Evolutionary conservation across 2,888 invertebrate genomes (phyloP).

Genomic region (Meiosimyza platycephala): DNA sequence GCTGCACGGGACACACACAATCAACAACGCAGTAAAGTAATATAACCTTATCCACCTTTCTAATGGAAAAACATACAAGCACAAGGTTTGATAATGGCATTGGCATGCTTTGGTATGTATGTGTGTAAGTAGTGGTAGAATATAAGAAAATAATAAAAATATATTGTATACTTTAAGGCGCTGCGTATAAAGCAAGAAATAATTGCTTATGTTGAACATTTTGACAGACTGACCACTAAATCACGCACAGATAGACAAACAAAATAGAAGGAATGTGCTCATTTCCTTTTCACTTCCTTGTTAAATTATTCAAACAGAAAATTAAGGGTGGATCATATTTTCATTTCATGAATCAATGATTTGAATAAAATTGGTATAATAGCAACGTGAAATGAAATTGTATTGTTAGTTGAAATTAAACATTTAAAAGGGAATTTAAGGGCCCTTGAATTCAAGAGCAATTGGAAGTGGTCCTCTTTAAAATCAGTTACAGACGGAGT

Average conservation of each 20-base stretch:
- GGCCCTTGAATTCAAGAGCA: too few relatives aligned
- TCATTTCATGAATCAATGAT: too few relatives aligned
- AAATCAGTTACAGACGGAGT: too few relatives aligned
- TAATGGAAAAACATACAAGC: neutral
- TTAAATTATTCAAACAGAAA: slow-evolving; percentile 12
- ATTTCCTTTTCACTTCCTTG: neutral
- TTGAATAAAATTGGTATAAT: too few relatives aligned
- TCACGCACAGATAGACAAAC: neutral
- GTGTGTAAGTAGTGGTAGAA: too few relatives aligned
- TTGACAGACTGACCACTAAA: slow-evolving; percentile 13
- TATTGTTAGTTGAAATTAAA: too few relatives aligned
- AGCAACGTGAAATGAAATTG: too few relatives aligned
- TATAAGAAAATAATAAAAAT: neutral
- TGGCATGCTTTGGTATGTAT: neutral
- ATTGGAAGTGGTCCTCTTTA: too few relatives aligned
- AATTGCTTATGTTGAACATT: slow-evolving; percentile 1
- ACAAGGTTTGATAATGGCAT: neutral
- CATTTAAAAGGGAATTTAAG: too few relatives aligned
- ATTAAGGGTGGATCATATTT: too few relatives aligned
- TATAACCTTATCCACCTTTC: neutral
- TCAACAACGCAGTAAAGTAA: neutral
- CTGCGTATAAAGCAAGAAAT: neutral
- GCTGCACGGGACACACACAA: neutral
- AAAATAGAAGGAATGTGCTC: neutral
- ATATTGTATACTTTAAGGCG: slow-evolving; percentile 3